Evolutionary conservation across 2,797 vertebrate genomes (phyloP), one percentile per base, ranked within the genome.

Genomic region (Trachurus trachurus): DNA sequence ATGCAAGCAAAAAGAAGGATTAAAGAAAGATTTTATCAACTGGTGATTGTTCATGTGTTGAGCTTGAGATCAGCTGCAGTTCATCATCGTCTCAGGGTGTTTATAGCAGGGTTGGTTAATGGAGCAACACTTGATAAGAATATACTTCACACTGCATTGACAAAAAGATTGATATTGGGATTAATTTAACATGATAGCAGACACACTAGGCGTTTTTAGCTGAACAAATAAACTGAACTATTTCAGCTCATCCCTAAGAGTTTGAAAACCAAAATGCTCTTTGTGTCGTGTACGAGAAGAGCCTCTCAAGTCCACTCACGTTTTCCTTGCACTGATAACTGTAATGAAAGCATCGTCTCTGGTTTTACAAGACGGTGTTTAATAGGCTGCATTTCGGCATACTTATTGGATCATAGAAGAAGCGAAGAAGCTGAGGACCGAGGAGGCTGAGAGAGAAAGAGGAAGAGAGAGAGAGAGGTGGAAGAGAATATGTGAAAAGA

Each of bases 21-120:
- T 66, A 61, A 85, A 87, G 74, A 66, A 53, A 60, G 52, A 34
- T 34, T 34, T 70, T 79, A 71, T 44, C 77, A 74, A 66, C 26
- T 71, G 69, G 66, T 71, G 84, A 85, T 84, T 81, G 74, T 73
- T 77, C 72, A 53, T 40, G 59, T 78, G 75, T 71, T 68, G 76
- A 64, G 42, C 68, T 80, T 78, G 19, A 83, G 83, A 80, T 67
- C 64, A 74, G 64, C 53, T 31, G 53, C 47, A 22, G 76, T 81
- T 65, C 31, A 76, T 87, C 80, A 63, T 17, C 6, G 22, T 80
- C 31, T 66, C 53, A 1, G 29, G 15, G 53, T 75, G 47, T 84
- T 76, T 66, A 60, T 5, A 26, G 37, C 53, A 40, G 64, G 21
- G 47, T 15, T 17, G 39, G 57, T 81, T 78, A 75, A 83, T 67